Conservation (phyloP, 2,113 vertebrate species). For the Paradoxurus hermaphroditus region DNA sequence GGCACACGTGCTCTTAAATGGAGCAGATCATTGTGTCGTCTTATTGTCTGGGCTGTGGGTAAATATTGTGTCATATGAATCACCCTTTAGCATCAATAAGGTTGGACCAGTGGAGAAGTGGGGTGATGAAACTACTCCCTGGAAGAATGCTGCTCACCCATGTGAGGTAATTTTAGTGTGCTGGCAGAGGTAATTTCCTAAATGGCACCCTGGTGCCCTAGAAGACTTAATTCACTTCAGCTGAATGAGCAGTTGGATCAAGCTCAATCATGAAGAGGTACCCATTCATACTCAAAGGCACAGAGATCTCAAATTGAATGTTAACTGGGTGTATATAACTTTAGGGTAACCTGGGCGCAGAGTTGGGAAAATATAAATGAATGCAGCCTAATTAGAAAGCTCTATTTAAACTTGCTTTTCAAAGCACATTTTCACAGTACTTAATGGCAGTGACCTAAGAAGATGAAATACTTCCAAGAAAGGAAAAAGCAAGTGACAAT, state of each 20-base stretch:
- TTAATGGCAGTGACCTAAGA: constrained; percentile 45
- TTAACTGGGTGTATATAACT: constrained; percentile 63
- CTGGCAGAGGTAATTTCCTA: constrained; percentile 61
- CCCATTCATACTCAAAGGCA: constrained; percentile 58
- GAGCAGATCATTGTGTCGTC: neutral
- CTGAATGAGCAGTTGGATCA: constrained; percentile 68
- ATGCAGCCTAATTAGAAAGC: constrained; percentile 52
- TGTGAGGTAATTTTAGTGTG: constrained; percentile 48
- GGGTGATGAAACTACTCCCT: constrained; percentile 47
- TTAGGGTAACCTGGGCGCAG: constrained; percentile 29
- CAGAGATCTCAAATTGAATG: constrained; percentile 52
- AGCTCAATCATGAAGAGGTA: constrained; percentile 49
- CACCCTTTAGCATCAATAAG: neutral
- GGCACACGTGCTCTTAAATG: neutral
- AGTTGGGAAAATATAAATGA: constrained; percentile 42
- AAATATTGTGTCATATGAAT: constrained; percentile 19
- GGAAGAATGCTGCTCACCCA: constrained; percentile 63
- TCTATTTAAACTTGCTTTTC: constrained; percentile 37
- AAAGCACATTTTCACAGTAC: constrained; percentile 23
- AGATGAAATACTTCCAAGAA: constrained; percentile 31
- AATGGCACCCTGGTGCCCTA: constrained; percentile 59
- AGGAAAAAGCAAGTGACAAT: constrained; percentile 33
- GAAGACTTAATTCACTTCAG: constrained; percentile 70
- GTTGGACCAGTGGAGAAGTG: neutral
- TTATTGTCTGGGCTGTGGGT: neutral